Evolutionary conservation across 2,113 vertebrate genomes (phyloP).

Genomic region (Mesitornis unicolor): DNA sequence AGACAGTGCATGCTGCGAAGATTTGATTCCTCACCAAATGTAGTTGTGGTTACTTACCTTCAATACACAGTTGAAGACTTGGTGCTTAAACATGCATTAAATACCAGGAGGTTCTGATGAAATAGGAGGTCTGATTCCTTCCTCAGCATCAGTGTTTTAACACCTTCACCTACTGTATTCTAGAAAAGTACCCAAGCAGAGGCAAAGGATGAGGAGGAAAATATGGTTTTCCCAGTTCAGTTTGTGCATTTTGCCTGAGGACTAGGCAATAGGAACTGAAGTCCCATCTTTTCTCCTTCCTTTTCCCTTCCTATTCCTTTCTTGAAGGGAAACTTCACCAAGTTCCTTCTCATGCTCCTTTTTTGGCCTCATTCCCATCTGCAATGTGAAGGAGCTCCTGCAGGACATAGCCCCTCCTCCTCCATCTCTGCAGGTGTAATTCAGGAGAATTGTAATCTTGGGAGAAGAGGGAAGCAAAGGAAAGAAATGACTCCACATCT

Average conservation of each 20-base stretch:
- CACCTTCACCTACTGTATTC: not conserved
- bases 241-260: not conserved
- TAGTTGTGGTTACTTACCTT: not conserved
- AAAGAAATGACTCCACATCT: not conserved
- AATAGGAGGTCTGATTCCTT: not conserved
- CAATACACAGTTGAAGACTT: not conserved
- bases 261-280: not conserved
- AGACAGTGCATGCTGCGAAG: not conserved
- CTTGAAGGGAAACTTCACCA: not conserved
- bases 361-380: not conserved
- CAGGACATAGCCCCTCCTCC: fast-evolving
- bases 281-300: not conserved
- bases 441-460: not conserved
- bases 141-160: not conserved
- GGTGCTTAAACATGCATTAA: not conserved
- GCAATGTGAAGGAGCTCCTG: not conserved
- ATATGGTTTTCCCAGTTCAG: not conserved
- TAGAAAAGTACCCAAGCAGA: not conserved
- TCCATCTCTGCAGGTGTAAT: not conserved
- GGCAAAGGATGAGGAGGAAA: not conserved
- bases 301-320: not conserved
- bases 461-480: not conserved
- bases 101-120: not conserved
- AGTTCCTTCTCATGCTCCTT: not conserved
- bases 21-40: not conserved